Base-by-base conservation (phyloP, 2,888 invertebrate species). In the Adineta ricciae region DNA sequence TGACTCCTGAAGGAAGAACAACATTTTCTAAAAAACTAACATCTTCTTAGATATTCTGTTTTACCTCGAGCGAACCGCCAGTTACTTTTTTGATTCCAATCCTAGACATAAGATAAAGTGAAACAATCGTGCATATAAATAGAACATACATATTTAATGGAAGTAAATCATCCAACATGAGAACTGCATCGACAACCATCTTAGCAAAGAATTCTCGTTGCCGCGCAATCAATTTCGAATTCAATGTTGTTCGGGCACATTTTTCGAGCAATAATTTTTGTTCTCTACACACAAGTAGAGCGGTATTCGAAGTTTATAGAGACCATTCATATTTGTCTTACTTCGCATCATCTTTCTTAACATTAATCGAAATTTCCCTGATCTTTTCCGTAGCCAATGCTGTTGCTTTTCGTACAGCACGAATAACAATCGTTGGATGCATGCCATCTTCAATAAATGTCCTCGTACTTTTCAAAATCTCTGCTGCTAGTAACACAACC, bases 111-210 rank as follows among this genome's bases (percentile, higher is more conserved):
- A 46, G 46, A 46, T 46, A 46, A n/a, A n/a, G n/a, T n/a, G n/a
- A n/a, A n/a, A n/a, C n/a, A n/a, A n/a, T n/a, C n/a, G n/a, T n/a
- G n/a, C n/a, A n/a, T n/a, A n/a, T 16, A 9, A 50, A 50, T 50
- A 16, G 16, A 50, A 50, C 27, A 64, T 64, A 64, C 98, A 99
- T 99, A 89, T 97, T 96, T 73, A 99, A 91, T 0, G 98, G 97
- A 87, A 99, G 91, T 32, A 96, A 92, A 54, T 94, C 94, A 90
- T 98, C 98, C 86, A 99, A 91, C 27, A 88, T 89, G 88, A 96
- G 92, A 1, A 99, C 99, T 83, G 99, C 98, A 89, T 98, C 96
- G 0, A 99, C 99, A 11, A 97, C 97, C 94, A 99, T 96, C 90
- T 94, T 94, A 50, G 97, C 94, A 91, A 99, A 99, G 92, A 96